A percentile compares a stretch with the other conserved stretches of the same genome.
phyloP scores from a whole-genome alignment of 2,113 vertebrate genomes.

The Patagioenas fasciata region DNA sequence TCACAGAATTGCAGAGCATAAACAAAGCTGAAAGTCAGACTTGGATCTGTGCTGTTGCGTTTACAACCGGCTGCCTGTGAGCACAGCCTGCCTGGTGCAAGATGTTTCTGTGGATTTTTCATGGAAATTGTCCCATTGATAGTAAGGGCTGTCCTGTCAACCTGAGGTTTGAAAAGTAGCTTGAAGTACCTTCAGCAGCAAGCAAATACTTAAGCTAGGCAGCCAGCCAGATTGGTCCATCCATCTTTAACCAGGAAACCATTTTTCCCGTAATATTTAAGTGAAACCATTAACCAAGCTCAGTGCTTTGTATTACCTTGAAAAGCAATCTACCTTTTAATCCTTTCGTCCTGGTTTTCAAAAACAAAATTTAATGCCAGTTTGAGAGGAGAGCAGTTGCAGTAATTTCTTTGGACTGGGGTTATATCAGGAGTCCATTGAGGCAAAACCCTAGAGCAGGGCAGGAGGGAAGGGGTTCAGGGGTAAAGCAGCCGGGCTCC shows the following conservation, averaged over 20 bases:
- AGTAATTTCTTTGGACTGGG: neutral
- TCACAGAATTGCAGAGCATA: neutral
- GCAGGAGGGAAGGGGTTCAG: neutral
- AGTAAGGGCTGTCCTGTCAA: neutral
- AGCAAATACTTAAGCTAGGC: neutral
- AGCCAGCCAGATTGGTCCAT: neutral
- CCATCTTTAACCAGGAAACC: slow-evolving; percentile 26
- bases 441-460: neutral
- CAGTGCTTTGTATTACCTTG: slow-evolving; percentile 17
- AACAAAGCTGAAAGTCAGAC: neutral
- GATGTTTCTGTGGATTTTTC: neutral
- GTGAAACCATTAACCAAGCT: slow-evolving; percentile 11
- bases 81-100: neutral
- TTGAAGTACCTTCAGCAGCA: neutral
- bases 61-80: neutral
- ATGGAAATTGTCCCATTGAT: neutral
- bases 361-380: neutral
- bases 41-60: neutral
- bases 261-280: slow-evolving; percentile 7
- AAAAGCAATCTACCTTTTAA: slow-evolving; percentile 27
- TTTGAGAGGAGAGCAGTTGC: neutral
- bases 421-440: neutral
- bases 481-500: neutral
- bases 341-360: slow-evolving; percentile 33
- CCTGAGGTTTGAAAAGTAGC: neutral